A percentile compares a stretch with the other conserved stretches of the same genome.
phyloP scores from a whole-genome alignment of 2,797 vertebrate genomes.

The Poeciliopsis paucimaculata region DNA sequence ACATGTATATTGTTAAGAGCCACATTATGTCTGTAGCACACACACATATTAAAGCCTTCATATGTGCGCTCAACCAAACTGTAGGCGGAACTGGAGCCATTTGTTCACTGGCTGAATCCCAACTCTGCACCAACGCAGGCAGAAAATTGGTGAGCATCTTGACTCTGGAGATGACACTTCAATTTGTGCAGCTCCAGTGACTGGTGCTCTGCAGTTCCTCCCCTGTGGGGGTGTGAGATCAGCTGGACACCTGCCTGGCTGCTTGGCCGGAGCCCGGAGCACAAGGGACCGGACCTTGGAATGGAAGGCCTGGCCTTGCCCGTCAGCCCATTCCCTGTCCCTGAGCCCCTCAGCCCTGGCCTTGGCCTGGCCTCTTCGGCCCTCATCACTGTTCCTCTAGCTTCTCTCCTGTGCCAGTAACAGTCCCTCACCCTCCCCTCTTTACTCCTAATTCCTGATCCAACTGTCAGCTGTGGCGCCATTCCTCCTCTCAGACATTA shows the following conservation, averaged over 20 bases:
- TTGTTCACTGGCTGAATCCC: slow-evolving; percentile 76
- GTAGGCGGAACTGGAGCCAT: slow-evolving; percentile 72
- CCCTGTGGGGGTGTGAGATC: slow-evolving; percentile 76
- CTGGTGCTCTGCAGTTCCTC: slow-evolving; percentile 70
- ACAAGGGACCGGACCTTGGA: slow-evolving; percentile 64
- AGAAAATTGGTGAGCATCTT: slow-evolving; percentile 84
- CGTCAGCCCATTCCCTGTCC: slow-evolving; percentile 60
- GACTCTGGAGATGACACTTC: slow-evolving; percentile 82
- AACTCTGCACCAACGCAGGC: slow-evolving; percentile 78
- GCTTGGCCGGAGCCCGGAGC: slow-evolving; percentile 64
- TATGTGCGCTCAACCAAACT: slow-evolving; percentile 65
- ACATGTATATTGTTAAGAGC: slow-evolving; percentile 20
- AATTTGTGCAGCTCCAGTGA: slow-evolving; percentile 80
- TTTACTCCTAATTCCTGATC: slow-evolving; percentile 54
- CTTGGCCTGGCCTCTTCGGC: slow-evolving; percentile 57
- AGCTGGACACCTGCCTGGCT: slow-evolving; percentile 79
- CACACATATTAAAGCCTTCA: slow-evolving; percentile 46
- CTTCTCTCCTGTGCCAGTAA: slow-evolving; percentile 46
- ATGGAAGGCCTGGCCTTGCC: slow-evolving; percentile 59
- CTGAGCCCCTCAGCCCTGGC: slow-evolving; percentile 48
- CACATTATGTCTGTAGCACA: slow-evolving; percentile 10
- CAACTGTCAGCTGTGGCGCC: slow-evolving; percentile 37
- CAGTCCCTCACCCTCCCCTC: slow-evolving; percentile 38
- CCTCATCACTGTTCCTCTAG: slow-evolving; percentile 54
- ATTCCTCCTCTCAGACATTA: slow-evolving; percentile 51